Base-by-base conservation (phyloP, 2,113 vertebrate species). In the Cyanoliseus patagonus region DNA sequence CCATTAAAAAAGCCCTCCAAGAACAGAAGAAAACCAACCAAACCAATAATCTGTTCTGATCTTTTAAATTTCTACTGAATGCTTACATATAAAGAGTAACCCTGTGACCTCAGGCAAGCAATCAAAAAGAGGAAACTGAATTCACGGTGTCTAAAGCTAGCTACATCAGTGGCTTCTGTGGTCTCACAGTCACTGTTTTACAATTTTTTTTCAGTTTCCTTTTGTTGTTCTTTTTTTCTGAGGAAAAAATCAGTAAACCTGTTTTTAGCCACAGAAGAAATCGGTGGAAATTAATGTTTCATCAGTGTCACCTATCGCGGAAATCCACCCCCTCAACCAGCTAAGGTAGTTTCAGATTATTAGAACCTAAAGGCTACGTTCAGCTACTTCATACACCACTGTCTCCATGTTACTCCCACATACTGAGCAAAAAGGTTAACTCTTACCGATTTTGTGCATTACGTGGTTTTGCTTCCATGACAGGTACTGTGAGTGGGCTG, bases 231-330 rank as follows among this genome's bases (percentile, higher is more conserved):
- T n/a, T 20, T 13, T 37, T 23, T 30, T 8, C 7, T 28, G 39
- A 73, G 30, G 30, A 47, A 80, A 73, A 35, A 52, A 13, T 23
- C 2, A 24, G 37, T 76, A 66, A 73, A 11, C 22, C 13, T 49
- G 16, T 31, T 91, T 80, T 77, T 80, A 83, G 77, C 9, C 20
- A 13, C 1, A n/a, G 42, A 53, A 91, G 18, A 37, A 23, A 7
- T 5, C 4, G 44, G 33, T 62, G 80, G 83, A 95, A 95, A 92
- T 42, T 73, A 86, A 77, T 7, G 23, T 77, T 81, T 83, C 11
- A 37, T 59, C 4, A 0, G 1, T 75, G 37, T 76, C 52, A 82
- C 73, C 55, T 94, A 9, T 16, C 35, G 8, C 0, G 0, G 52
- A 94, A 79, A 92, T 76, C 52, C 44, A 88, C 77, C 64, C 33